These are phyloP conservation scores for Paralichthys olivaceus DNA, from an alignment of 2,113 vertebrate genomes.

Conservation along the genomic window DNA sequence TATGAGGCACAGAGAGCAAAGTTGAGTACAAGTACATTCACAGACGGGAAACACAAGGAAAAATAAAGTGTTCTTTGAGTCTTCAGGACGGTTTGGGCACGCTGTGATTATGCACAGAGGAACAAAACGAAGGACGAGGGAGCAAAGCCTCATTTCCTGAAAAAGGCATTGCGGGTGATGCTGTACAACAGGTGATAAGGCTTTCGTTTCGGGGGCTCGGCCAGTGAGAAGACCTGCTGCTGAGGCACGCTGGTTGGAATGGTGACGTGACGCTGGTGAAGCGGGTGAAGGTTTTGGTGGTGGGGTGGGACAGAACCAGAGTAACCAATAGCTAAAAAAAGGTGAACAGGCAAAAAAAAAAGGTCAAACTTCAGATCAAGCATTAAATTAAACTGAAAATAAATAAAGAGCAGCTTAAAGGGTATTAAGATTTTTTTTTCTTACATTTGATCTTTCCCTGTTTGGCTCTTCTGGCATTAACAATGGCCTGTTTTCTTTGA, in stretches of 20 bases:
- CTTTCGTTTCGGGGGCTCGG: slow-evolving; percentile 92
- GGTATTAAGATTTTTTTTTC: slow-evolving; percentile 19
- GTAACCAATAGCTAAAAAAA: slow-evolving; percentile 85
- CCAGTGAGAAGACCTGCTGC: slow-evolving; percentile 95
- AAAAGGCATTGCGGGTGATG: slow-evolving; percentile 90
- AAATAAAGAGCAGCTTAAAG: neutral
- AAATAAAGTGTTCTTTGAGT: slow-evolving; percentile 54
- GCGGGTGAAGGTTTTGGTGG: slow-evolving; percentile 89
- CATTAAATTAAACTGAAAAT: neutral
- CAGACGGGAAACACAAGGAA: slow-evolving; percentile 30
- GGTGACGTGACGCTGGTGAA: slow-evolving; percentile 95
- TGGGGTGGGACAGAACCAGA: slow-evolving; percentile 82
- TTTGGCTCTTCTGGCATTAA: slow-evolving; percentile 91
- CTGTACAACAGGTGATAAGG: slow-evolving; percentile 91
- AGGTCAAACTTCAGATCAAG: neutral
- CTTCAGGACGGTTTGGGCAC: slow-evolving; percentile 49
- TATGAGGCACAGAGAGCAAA: slow-evolving; percentile 50
- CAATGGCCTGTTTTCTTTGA: slow-evolving; percentile 94
- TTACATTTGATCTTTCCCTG: slow-evolving; percentile 93
- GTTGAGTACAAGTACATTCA: slow-evolving; percentile 50
- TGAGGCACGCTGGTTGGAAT: slow-evolving; percentile 95
- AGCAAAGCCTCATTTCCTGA: slow-evolving; percentile 85
- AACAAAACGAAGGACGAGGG: neutral
- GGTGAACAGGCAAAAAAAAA: slow-evolving; percentile 9
- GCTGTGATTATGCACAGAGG: slow-evolving; percentile 29